Percentiles rank a stretch among this genome's conserved stretches.
Evolutionary conservation across 2,113 vertebrate genomes (phyloP).

Genomic region (Rhinolophus ferrumequinum): DNA sequence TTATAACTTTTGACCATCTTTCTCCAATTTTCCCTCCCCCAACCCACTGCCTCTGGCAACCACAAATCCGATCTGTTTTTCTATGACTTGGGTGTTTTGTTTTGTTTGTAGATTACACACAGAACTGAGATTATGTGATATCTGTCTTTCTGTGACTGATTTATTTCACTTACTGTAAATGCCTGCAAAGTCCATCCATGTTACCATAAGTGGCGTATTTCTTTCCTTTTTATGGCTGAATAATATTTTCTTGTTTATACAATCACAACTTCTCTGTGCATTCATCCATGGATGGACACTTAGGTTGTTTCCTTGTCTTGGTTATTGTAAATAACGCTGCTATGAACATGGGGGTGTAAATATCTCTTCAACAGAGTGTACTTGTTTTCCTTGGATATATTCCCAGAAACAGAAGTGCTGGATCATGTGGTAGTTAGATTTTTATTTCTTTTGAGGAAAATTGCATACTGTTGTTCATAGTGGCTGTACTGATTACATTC

Average conservation of each 20-base stretch:
- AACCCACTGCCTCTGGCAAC: background rate
- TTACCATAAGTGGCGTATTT: background rate
- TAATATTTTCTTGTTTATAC: background rate
- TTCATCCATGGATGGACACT: background rate
- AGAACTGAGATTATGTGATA: background rate
- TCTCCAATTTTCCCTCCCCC: background rate
- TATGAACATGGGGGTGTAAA: background rate
- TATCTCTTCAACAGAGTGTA: background rate
- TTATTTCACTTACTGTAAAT: background rate
- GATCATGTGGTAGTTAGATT: background rate
- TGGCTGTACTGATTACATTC: background rate
- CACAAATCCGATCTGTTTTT: background rate
- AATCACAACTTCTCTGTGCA: background rate
- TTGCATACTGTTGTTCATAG: background rate
- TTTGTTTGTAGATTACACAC: background rate
- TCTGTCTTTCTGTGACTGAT: background rate
- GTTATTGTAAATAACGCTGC: background rate
- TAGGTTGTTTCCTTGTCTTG: background rate
- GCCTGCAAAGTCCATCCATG: background rate
- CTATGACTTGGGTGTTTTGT: background rate
- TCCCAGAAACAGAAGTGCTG: background rate
- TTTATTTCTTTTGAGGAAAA: background rate
- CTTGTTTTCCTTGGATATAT: background rate
- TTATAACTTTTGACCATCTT: background rate
- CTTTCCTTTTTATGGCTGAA: background rate